Base-by-base conservation (phyloP, 2,888 invertebrate species). In the Ophonus ardosiacus region DNA sequence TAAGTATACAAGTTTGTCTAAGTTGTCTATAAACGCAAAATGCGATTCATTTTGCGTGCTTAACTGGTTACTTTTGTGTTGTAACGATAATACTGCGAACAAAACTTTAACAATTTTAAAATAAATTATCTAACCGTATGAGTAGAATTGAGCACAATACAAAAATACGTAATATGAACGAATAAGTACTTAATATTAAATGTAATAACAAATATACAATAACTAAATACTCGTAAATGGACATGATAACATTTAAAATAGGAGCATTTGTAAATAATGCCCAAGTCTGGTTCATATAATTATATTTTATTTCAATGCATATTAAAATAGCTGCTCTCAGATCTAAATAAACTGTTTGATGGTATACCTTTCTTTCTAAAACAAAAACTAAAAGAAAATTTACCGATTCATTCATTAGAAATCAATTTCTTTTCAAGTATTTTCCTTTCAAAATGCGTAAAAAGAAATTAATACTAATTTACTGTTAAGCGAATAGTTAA, bases 91-190 rank as follows among this genome's bases (percentile, higher is more conserved):
- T 84, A 84, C 84, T 84, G 84, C 51, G 65, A 83, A 83, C 21
- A 78, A 61, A 76, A 78, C 63, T 78, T 63, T 78, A 83, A 83
- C 83, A 83, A 83, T 43, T 83, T 83, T 59, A 31, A 74, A 83
- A 83, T 83, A 83, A 83, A 83, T 65, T 82, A 82, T 78, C 76
- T 61, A 83, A 59, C 74, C 61, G 59, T 74, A 83, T 84, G 65
- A 76, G 51, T 84, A 84, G 43, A 82, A 82, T 82, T 78, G 84
- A 84, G 84, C 78, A 84, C 84, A 84, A 84, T 84, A 84, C 84
- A 84, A 84, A 81, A 84, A 84, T 84, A 84, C 84, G 84, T 84
- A 78, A 81, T 68, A 81, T 81, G 81, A 43, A 81, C 68, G 71
- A 81, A 84, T 84, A 83, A 83, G 83, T 83, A 83, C 83, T 76